Evolutionary conservation across 2,797 vertebrate genomes (phyloP), one percentile per base, ranked within the genome.

Genomic region (Crax fasciolata): DNA sequence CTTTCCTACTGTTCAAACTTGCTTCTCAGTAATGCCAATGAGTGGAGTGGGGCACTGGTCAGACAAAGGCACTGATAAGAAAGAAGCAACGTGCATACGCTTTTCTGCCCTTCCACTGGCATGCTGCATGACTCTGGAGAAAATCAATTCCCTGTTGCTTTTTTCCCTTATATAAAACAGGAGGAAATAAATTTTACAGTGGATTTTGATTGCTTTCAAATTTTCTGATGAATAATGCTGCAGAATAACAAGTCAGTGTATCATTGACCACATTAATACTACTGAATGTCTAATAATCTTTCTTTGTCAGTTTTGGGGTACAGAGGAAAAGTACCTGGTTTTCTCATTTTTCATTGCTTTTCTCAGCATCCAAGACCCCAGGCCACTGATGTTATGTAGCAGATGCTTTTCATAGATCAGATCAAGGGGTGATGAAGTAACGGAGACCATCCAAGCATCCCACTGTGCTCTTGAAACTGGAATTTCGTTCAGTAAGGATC

Each of bases 401-500:
- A 72, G 79, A 84, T 86, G 68, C 93, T 89, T 91, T 82, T 72
- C 92, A 63, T 61, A 63, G 89, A 73, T 86, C 12, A 1, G 41
- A 84, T 91, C 91, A 92, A 92, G 71, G 19, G 48, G n/a, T 88
- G 43, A 63, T 73, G 55, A 63, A 76, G 82, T 91, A 87, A 73
- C 76, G 70, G 39, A 92, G 30, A 44, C 73, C 59, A 19, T 63
- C 58, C 51, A 81, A 76, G 66, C 30, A 38, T 93, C 91, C 82
- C 79, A 61, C 82, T 92, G 84, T 90, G 87, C 87, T 94, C 59
- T 61, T 91, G 79, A 96, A 93, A 76, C 63, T 84, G 67, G 44
- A 93, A 84, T 94, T 93, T 86, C 55, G 32, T 92, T 91, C 73
- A 35, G 51, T 83, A 38, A 44, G 49, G 39, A 85, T 87, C 51